phyloP scores from a whole-genome alignment of 1,140 invertebrate species.

The Bactericera cockerelli region DNA sequence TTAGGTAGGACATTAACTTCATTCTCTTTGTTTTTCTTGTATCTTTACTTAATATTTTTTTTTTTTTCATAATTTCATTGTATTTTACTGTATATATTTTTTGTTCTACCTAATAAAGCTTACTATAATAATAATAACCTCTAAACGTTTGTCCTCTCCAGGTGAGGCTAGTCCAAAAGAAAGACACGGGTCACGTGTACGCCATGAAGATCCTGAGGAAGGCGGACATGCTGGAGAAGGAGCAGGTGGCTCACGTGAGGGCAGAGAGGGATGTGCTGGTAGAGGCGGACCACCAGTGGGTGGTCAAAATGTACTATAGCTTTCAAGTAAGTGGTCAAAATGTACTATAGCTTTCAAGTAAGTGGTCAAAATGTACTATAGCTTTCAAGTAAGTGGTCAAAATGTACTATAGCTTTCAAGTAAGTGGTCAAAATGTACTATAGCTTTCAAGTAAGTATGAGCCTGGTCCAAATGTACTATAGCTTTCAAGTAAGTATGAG shows the following conservation, averaged over 20 bases:
- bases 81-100: no score
- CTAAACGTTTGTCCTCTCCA: no score
- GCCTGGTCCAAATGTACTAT: no score
- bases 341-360: constrained; percentile 97
- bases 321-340: constrained; percentile 60
- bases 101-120: no score
- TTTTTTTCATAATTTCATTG: no score
- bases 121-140: no score
- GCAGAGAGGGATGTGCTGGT: constrained; percentile 96
- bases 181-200: constrained; percentile 98
- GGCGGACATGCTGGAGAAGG: constrained; percentile 98
- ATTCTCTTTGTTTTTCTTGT: no score
- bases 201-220: constrained; percentile 99
- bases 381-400: constrained; percentile 78
- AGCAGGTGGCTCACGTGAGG: constrained; percentile 96
- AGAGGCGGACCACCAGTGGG: constrained; percentile 99
- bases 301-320: constrained; percentile 99
- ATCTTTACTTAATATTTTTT: no score
- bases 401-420: constrained; percentile 98
- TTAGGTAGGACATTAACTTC: no score
- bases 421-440: no score
- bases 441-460: no score
- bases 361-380: constrained; percentile 99
- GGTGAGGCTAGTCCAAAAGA: constrained; percentile 97
- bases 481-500: no score